Evolutionary conservation across 2,888 invertebrate species (phyloP).

Genomic region (Melipona beecheii): DNA sequence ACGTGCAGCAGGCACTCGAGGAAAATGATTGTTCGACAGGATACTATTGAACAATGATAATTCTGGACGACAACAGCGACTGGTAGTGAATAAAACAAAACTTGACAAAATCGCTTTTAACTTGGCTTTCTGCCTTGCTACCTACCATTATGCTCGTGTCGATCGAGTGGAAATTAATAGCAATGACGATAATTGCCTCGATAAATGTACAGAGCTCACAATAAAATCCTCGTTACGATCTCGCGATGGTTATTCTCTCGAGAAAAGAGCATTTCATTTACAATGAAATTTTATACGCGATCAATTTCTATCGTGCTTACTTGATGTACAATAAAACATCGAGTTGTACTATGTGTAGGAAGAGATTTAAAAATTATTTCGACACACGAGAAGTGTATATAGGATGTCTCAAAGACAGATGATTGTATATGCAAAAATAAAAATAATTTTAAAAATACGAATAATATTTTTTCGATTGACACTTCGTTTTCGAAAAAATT

Average conservation of each 20-base stretch:
- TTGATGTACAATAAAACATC: background rate
- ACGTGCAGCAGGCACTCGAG: conserved; percentile 53
- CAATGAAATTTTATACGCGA: conserved; percentile 34
- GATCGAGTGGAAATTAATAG: conserved; percentile 61
- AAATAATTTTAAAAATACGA: no score
- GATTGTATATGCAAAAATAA: no score
- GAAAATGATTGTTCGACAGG: conserved; percentile 54
- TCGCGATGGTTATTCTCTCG: conserved; percentile 10
- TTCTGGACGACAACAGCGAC: conserved; percentile 41
- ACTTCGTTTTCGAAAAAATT: no score
- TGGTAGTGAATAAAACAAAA: conserved; percentile 53
- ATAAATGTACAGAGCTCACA: conserved; percentile 40
- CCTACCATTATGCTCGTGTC: conserved; percentile 44
- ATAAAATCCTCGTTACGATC: conserved; percentile 41
- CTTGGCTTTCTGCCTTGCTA: conserved; percentile 9
- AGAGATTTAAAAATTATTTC: background rate
- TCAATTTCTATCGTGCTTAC: conserved; percentile 1
- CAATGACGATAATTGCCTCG: conserved; percentile 53
- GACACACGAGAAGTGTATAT: background rate
- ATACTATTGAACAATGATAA: conserved; percentile 47
- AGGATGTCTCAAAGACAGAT: no score
- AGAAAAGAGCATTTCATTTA: conserved; percentile 47
- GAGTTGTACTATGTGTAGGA: background rate
- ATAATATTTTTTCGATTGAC: no score
- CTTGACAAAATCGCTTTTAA: conserved; percentile 39